Base-by-base conservation (phyloP, 2,797 vertebrate species). In the Chaenodraco wilsoni region DNA sequence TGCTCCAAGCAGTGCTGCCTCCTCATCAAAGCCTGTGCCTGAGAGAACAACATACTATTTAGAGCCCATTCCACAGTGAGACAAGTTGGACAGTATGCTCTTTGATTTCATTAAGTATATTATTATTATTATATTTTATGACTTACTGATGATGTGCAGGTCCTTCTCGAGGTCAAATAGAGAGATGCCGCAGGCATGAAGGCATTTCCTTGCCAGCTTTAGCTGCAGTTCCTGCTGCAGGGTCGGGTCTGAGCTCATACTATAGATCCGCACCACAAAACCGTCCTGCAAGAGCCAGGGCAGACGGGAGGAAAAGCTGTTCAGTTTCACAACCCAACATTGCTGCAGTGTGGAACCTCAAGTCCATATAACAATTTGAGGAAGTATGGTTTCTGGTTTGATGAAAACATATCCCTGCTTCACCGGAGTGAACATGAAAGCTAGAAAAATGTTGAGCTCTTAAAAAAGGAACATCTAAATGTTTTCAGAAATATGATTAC, bases 1-100 rank as follows among this genome's bases (percentile, higher is more conserved):
- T 70, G 98, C 98, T 93, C 97, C 98, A 51, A 99, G 95, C 87
- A 99, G 80, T 2, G 98, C 98, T 65, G 98, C 97, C 82, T 99
- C 98, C 84, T 99, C 98, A 94, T 99, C 98, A 94, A 98, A 99
- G 77, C 98, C 97, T 60, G 98, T 99, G 92, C 98, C 98, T 98
- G 79, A 61, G 49, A 81, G 76, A 74, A 90, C 40, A 79, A 83
- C 40, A 84, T 19, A 55, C 37, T 48, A 65, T 75, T 91, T 69
- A 84, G 65, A 79, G 19, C 31, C 64, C 77, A 46, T 65, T 50
- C 64, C 9, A 66, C 43, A 72, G 54, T 9, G 49, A 67, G 45
- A 83, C 44, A 64, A 16, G 45, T 45, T 66, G 16, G 31, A 23
- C 45, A 23, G 16, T 8, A 21, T 49, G n/a, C 1, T 21, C 65